Conservation (phyloP, 2,888 invertebrate species). For the Cheilosia vulpina region DNA sequence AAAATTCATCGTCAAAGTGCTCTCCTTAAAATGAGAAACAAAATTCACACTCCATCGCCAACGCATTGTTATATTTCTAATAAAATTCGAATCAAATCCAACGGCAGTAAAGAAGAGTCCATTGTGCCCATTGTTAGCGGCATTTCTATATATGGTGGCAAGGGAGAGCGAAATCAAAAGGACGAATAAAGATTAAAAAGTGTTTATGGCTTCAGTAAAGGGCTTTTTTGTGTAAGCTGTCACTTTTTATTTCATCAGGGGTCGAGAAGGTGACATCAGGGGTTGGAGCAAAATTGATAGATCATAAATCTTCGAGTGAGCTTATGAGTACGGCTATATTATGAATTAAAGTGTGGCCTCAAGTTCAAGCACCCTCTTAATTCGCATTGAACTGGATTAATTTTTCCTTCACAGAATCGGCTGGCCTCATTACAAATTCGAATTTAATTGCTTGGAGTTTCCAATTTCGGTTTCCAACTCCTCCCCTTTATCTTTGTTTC, state of each 20-base stretch:
- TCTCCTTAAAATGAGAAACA: slow-evolving; percentile 6
- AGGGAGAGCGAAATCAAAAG: slow-evolving; percentile 42
- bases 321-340: slow-evolving; percentile 60
- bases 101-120: slow-evolving; percentile 42
- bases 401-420: slow-evolving; percentile 23
- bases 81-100: slow-evolving; percentile 68
- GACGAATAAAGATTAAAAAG: slow-evolving; percentile 72
- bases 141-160: slow-evolving; percentile 29
- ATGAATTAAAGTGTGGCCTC: slow-evolving; percentile 50
- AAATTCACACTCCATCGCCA: slow-evolving; percentile 53
- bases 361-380: slow-evolving; percentile 57
- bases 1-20: slow-evolving; percentile 2
- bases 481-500: background rate
- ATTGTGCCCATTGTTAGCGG: slow-evolving; percentile 41
- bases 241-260: slow-evolving; percentile 52
- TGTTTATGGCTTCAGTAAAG: slow-evolving; percentile 70
- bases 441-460: slow-evolving; percentile 70
- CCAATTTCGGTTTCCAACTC: slow-evolving; percentile 1
- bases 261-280: slow-evolving; percentile 23
- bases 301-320: slow-evolving; percentile 71
- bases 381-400: slow-evolving; percentile 63
- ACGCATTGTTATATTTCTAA: slow-evolving; percentile 65
- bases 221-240: slow-evolving; percentile 72
- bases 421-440: slow-evolving; percentile 68
- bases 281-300: slow-evolving; percentile 68